phyloP scores from a whole-genome alignment of 2,888 invertebrate genomes.

The Habroteleia sp. region DNA sequence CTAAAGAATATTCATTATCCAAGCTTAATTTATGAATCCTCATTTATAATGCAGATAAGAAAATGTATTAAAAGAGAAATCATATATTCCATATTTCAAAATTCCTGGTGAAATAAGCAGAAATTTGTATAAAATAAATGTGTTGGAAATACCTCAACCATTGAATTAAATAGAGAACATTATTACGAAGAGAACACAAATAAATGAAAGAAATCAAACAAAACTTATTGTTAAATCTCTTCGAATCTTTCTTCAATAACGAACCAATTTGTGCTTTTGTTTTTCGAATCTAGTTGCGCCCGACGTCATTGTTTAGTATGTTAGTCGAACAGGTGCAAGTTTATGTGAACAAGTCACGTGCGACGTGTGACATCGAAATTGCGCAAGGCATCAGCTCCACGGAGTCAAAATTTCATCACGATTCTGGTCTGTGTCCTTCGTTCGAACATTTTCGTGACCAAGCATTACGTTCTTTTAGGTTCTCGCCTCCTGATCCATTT shows the following conservation, averaged over 20 bases:
- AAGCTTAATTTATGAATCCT: no score
- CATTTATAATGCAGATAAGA: no score
- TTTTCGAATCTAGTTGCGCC: no score
- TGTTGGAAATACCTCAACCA: no score
- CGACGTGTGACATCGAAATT: slow-evolving; percentile 24
- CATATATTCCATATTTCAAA: no score
- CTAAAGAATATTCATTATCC: no score
- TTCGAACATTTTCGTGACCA: slow-evolving; percentile 39
- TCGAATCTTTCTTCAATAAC: background rate
- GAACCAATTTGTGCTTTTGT: slow-evolving; percentile 6
- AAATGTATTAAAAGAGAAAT: no score
- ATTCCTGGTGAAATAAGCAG: no score
- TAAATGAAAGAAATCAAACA: no score
- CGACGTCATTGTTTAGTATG: slow-evolving; percentile 4
- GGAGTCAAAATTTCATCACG: slow-evolving; percentile 36
- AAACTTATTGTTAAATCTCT: background rate
- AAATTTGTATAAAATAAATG: no score
- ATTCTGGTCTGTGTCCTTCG: slow-evolving; percentile 55
- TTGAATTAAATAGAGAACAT: no score
- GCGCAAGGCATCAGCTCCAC: slow-evolving; percentile 22
- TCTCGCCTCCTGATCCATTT: slow-evolving; percentile 76
- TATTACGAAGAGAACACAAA: no score
- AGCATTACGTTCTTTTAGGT: slow-evolving; percentile 45
- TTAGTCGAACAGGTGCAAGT: slow-evolving; percentile 19
- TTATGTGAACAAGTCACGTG: slow-evolving; percentile 45